A percentile compares a stretch with the other conserved stretches of the same genome.
phyloP scores from a whole-genome alignment of 2,113 vertebrate genomes.

The Pseudorectes ferrugineus region DNA sequence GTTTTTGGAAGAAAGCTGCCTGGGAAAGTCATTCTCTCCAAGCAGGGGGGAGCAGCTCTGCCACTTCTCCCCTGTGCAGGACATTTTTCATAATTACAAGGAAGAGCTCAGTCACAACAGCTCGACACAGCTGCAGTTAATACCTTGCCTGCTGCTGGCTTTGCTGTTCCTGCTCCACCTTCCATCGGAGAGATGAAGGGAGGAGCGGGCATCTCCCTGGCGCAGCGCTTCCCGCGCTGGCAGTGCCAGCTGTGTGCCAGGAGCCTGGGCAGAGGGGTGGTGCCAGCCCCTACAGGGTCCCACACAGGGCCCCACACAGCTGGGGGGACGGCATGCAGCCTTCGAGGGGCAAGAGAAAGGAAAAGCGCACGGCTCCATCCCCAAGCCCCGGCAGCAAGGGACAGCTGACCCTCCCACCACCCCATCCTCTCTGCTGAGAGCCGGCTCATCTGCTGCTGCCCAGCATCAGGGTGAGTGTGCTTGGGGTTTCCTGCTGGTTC shows the following conservation, averaged over 20 bases:
- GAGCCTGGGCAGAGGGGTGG: background rate
- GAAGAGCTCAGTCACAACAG: conserved; percentile 23
- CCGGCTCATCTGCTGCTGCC: background rate
- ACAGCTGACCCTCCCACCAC: background rate
- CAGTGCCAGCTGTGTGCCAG: background rate
- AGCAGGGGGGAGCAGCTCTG: conserved; percentile 15
- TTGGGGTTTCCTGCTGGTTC: background rate
- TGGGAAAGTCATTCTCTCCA: conserved; percentile 53
- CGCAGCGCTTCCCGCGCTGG: rapidly evolving
- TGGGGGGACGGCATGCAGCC: background rate
- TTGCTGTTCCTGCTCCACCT: background rate
- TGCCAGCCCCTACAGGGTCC: background rate
- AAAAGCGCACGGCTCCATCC: rapidly evolving
- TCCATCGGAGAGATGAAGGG: background rate
- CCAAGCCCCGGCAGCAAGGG: rapidly evolving
- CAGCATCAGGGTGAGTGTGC: background rate
- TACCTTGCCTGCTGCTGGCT: background rate
- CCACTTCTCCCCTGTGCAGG: background rate
- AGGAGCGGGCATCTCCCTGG: background rate
- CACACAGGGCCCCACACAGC: background rate
- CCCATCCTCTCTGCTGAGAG: background rate
- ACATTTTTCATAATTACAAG: conserved; percentile 62
- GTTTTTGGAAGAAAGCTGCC: background rate
- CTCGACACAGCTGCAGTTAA: conserved; percentile 22
- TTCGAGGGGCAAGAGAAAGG: rapidly evolving